Conservation (phyloP, 92 coral and sea anemone species). For the Epizoanthus rinbou region DNA sequence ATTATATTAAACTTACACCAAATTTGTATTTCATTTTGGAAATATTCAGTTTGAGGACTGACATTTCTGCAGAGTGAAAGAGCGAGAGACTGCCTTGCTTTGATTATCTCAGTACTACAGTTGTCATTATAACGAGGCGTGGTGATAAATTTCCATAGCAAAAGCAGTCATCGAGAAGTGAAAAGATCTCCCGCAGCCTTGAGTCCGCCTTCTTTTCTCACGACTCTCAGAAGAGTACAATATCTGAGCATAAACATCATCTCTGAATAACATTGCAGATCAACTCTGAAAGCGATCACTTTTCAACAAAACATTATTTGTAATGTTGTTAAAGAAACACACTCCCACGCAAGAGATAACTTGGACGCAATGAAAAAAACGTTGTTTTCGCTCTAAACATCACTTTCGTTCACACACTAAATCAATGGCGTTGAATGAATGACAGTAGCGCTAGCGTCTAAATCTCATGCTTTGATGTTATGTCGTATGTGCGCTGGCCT, state of each 20-base stretch:
- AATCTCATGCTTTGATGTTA: too few relatives aligned
- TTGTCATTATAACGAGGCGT: conserved; percentile 15
- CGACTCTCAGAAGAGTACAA: conserved; percentile 14
- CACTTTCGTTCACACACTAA: too few relatives aligned
- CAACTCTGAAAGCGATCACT: conserved; percentile 23
- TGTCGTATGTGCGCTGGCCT: too few relatives aligned
- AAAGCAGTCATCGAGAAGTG: background rate
- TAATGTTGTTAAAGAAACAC: background rate
- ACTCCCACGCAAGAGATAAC: conserved; percentile 3
- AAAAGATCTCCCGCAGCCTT: conserved; percentile 33
- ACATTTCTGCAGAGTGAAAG: conserved; percentile 15
- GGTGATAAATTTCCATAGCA: conserved; percentile 16
- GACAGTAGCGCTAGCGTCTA: too few relatives aligned
- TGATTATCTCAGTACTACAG: conserved; percentile 3
- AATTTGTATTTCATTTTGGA: too few relatives aligned
- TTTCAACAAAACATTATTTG: conserved; percentile 13
- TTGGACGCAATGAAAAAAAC: too few relatives aligned
- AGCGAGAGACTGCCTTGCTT: background rate
- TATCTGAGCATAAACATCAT: conserved; percentile 1
- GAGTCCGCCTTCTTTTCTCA: conserved; percentile 32
- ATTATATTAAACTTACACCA: too few relatives aligned
- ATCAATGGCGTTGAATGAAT: too few relatives aligned
- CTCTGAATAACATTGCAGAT: background rate
- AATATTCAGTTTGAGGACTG: background rate
- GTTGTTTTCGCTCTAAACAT: too few relatives aligned